A percentile compares a stretch with the other conserved stretches of the same genome.
Conservation (phyloP, 37 sponge, comb jelly and placozoan genomes). For the Amphimedon queenslandica region DNA sequence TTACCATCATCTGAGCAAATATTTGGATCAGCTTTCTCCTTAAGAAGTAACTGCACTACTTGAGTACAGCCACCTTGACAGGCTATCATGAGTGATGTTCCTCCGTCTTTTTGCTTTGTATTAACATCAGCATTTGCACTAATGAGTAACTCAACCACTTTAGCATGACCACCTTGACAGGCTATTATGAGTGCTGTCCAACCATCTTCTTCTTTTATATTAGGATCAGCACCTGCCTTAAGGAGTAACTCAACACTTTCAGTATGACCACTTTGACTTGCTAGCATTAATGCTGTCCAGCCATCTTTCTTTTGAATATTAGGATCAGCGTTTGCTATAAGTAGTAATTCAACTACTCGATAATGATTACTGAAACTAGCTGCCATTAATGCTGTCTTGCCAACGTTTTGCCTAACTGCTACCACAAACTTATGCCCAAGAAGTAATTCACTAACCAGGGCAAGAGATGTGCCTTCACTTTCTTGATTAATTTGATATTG, state of each 20-base stretch:
- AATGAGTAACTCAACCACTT: neutral
- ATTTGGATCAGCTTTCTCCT: no score
- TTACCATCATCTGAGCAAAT: no score
- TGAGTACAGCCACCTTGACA: no score
- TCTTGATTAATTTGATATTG: no score
- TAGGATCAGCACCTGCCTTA: neutral
- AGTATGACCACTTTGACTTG: neutral
- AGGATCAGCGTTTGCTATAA: neutral
- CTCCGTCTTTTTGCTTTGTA: no score
- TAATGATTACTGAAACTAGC: neutral
- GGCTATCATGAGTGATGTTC: no score
- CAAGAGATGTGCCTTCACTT: no score
- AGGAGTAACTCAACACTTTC: neutral
- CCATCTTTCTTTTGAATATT: neutral
- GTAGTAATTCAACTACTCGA: neutral
- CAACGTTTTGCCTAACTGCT: no score
- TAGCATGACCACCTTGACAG: neutral
- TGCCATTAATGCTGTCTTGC: neutral
- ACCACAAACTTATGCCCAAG: no score
- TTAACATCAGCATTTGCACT: neutral
- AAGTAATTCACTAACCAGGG: no score
- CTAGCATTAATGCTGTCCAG: neutral
- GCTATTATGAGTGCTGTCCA: neutral
- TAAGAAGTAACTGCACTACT: no score
- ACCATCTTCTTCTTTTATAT: neutral